Evolutionary conservation across 2,888 invertebrate genomes (phyloP).

Genomic region (Troides helena): DNA sequence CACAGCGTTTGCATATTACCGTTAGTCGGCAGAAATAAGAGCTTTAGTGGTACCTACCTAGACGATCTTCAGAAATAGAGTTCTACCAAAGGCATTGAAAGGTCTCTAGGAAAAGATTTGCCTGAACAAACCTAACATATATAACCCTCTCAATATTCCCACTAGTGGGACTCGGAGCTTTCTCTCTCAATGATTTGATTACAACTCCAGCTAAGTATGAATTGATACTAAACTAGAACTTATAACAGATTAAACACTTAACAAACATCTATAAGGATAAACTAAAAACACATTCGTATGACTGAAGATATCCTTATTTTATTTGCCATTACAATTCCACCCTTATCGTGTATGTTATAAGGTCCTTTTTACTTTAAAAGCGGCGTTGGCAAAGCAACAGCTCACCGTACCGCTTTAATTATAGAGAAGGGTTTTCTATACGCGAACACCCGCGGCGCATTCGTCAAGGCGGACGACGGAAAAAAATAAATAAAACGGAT

Average conservation of each 20-base stretch:
- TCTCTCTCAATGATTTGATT: too few relatives aligned
- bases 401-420: conserved; percentile 31
- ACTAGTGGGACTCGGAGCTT: too few relatives aligned
- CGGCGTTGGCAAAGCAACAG: conserved; percentile 18
- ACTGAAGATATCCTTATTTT: conserved; percentile 35
- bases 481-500: conserved; percentile 7
- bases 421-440: conserved; percentile 49
- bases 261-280: conserved; percentile 48
- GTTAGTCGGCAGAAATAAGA: too few relatives aligned
- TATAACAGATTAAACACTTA: conserved; percentile 50
- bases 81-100: too few relatives aligned
- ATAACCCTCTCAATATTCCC: too few relatives aligned
- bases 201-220: not conserved
- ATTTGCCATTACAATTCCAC: conserved; percentile 39
- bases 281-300: conserved; percentile 42
- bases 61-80: too few relatives aligned
- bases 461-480: conserved; percentile 31
- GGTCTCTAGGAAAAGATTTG: too few relatives aligned
- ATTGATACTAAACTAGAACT: not conserved
- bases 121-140: too few relatives aligned
- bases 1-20: too few relatives aligned
- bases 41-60: too few relatives aligned
- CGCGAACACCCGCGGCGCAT: conserved; percentile 39
- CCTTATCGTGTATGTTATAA: conserved; percentile 33
- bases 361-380: conserved; percentile 22